phyloP scores from a whole-genome alignment of 2,113 vertebrate species.

The Ophthalmolycus amberensis region DNA sequence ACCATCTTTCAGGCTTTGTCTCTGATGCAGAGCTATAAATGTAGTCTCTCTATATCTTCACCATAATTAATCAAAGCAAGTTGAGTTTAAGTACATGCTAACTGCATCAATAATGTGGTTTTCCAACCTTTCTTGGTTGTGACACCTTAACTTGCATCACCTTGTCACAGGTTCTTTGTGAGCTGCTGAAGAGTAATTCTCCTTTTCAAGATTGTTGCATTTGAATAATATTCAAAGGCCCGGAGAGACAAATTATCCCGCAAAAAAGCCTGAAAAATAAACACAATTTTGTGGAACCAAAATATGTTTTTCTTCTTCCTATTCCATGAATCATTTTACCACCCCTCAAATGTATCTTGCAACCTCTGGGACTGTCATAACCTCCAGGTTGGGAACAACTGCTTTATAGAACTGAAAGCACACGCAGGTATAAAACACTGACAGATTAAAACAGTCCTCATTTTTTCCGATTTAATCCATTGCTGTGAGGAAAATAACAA shows the following conservation, averaged over 20 bases:
- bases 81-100: conserved; percentile 26
- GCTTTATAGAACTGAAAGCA: conserved; percentile 12
- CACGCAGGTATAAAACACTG: conserved; percentile 23
- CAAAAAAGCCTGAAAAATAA: conserved; percentile 31
- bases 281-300: conserved; percentile 16
- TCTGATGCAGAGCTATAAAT: conserved; percentile 17
- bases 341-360: conserved; percentile 20
- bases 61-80: conserved; percentile 31
- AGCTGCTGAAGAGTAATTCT: conserved; percentile 33
- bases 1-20: background rate
- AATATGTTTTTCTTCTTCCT: conserved; percentile 15
- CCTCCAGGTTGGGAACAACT: background rate
- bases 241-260: conserved; percentile 24
- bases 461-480: background rate
- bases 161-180: background rate
- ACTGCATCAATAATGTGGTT: conserved; percentile 38
- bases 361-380: conserved; percentile 14
- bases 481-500: conserved; percentile 3
- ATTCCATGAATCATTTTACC: conserved; percentile 27
- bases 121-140: conserved; percentile 4
- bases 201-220: background rate
- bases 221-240: conserved; percentile 48
- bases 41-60: conserved; percentile 10
- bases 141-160: conserved; percentile 10
- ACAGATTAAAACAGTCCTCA: conserved; percentile 16